Evolutionary conservation across 2,888 invertebrate genomes (phyloP), one percentile per base, ranked within the genome.

Genomic region (Drosophila mimica): DNA sequence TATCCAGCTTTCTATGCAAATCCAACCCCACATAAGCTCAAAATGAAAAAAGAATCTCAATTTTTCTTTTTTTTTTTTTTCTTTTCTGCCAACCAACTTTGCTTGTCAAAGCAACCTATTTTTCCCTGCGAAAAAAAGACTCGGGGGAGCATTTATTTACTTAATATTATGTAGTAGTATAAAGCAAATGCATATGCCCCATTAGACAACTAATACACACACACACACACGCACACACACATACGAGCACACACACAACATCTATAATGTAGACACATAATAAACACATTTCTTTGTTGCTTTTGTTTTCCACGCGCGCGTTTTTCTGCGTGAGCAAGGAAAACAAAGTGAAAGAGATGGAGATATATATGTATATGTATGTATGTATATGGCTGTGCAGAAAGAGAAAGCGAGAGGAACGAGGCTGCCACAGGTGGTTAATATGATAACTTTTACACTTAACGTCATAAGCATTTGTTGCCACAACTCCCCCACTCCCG

Each of bases 371-470:
- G 2, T 25, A 46, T 4, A 25, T 8, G 15, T 46, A 5, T 46
- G 25, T 4, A 15, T 8, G 15, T 46, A 7, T 15, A 7, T 15
- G 46, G 20, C 15, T 43, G 6, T 43, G 43, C 13, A 20, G 25
- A 11, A 25, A 25, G 30, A 28, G 31, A 9, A 25, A 20, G 43
- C 4, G 57, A 40, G 30, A 56, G 30, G 13, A 15, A 11, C 34
- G 53, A 63, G 46, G 48, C 30, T 71, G 75, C 85, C 77, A 86
- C 85, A 86, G 85, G 85, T 86, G 85, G 85, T 89, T 86, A 88
- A 89, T 88, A 89, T 80, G 70, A 76, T 71, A 89, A 78, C 78
- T 88, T 89, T 85, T 76, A 88, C 83, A 82, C 88, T 82, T 85
- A 70, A 79, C 76, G 72, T 76, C 88, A 70, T 69, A 61, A 76